Percentiles rank a stretch among this genome's conserved stretches.
Evolutionary conservation across 2,113 vertebrate genomes (phyloP).

Genomic region (rat (Rattus norvegicus)): DNA sequence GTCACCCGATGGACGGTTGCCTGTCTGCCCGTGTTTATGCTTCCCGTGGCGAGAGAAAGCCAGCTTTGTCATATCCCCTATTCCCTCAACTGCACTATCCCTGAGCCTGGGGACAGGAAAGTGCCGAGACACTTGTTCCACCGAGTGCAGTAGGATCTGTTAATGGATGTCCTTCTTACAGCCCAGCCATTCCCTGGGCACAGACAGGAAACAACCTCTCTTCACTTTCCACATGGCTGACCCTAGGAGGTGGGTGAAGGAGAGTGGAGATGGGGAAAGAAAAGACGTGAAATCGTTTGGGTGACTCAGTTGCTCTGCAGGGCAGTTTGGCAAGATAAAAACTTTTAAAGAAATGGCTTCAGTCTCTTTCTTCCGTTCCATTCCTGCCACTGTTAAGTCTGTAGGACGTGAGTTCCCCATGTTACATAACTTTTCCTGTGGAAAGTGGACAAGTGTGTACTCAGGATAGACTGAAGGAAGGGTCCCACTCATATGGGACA

Average conservation of each 20-base stretch:
- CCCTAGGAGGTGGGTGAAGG: not conserved
- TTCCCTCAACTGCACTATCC: conserved; percentile 62
- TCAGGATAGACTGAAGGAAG: not conserved
- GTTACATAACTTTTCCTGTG: not conserved
- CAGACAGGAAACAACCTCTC: not conserved
- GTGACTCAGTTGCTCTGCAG: not conserved
- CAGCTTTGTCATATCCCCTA: conserved; percentile 65
- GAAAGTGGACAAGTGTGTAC: not conserved
- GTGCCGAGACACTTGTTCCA: conserved; percentile 28
- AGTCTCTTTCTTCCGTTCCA: not conserved
- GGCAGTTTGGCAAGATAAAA: conserved; percentile 2
- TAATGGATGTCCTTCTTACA: not conserved
- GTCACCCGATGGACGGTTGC: conserved; percentile 16
- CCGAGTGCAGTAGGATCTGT: not conserved
- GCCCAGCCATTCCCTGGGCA: not conserved
- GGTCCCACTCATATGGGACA: not conserved
- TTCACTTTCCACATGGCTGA: not conserved
- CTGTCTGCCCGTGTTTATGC: conserved; percentile 69
- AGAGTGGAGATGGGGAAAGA: not conserved
- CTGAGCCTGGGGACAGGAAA: conserved; percentile 46
- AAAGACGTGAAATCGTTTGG: not conserved
- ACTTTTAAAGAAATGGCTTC: not conserved
- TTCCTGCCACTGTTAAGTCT: not conserved
- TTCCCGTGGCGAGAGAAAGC: not conserved
- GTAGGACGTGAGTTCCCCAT: not conserved